Base-by-base conservation (phyloP, 2,888 invertebrate species). In the Pseudococcus viburni region DNA sequence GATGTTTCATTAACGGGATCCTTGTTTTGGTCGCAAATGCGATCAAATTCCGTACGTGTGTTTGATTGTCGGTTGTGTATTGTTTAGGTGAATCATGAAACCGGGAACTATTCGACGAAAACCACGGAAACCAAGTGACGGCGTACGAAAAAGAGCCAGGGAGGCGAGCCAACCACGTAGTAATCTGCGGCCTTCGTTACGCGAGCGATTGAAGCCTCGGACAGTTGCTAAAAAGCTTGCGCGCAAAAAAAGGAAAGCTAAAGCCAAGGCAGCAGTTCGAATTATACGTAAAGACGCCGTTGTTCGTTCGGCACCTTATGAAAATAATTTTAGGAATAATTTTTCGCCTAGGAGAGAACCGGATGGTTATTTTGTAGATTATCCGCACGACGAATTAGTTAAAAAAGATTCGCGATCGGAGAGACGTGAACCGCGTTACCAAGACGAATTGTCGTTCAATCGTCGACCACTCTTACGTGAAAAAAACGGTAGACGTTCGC, bases 381-480 rank as follows among this genome's bases (percentile, higher is more conserved):
- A 73, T 33, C 4, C 33, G 80, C 80, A 39, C 46, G 80, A n/a
- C 46, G 17, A 80, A 42, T n/a, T 8, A 39, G 15, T 19, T 5
- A 80, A 80, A 80, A 80, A 80, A 11, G 19, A 80, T n/a, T 42
- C 80, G 46, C 80, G 80, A 80, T 42, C 80, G 80, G 80, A 46
- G 39, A 80, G 42, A 19, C 80, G 80, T 33, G 46, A 80, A 42
- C 2, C 12, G 15, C 80, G 80, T 80, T 80, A 80, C 80, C 80
- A 80, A 80, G 46, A 80, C 15, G 80, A 80, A 9, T 6, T 73
- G 4, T 80, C 42, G 80, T 80, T 6, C 68, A 6, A 9, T 12
- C 42, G 46, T 80, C 8, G 80, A 80, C 3, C 26, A 33, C 26
- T 22, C 7, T 4, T 80, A 42, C 80, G 80, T 39, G 77, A 77